These are phyloP conservation scores for Didymodactylos carnosus DNA, from an alignment of 2,888 invertebrate species.

Conservation along the genomic window DNA sequence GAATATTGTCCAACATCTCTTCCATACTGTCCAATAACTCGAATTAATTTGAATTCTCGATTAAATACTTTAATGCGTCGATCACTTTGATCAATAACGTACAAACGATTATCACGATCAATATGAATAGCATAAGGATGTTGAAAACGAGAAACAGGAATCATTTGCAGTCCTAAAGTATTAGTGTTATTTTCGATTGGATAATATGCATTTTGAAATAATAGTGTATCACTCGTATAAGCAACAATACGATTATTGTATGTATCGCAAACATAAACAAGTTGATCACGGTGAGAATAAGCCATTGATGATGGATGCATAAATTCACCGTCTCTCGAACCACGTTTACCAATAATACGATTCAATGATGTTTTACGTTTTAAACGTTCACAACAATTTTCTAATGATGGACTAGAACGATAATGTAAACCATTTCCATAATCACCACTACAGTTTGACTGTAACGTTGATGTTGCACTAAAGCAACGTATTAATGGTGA, in stretches of 20 bases:
- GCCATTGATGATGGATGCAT: background rate
- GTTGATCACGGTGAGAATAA: background rate
- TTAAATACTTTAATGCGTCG: slow-evolving; percentile 13
- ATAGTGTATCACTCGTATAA: background rate
- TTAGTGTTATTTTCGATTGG: background rate
- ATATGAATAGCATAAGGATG: slow-evolving; percentile 12
- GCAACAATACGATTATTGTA: background rate
- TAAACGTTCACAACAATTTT: background rate
- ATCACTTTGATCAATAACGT: slow-evolving; percentile 7
- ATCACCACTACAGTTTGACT: background rate
- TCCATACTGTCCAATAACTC: slow-evolving; percentile 10
- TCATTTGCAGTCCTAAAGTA: too few species aligned
- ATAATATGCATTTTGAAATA: background rate
- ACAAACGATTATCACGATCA: slow-evolving; percentile 6
- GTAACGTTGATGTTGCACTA: background rate
- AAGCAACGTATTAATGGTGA: background rate
- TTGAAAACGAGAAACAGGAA: background rate
- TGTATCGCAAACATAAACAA: background rate
- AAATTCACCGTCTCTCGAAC: background rate
- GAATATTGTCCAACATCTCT: slow-evolving; percentile 3
- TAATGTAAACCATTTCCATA: too few species aligned
- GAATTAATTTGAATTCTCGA: slow-evolving; percentile 8
- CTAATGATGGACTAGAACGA: too few species aligned
- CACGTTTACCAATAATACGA: background rate
- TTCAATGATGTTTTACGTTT: background rate